These are phyloP conservation scores for Philypnodon macrostomus DNA, from an alignment of 2,797 vertebrate genomes.

Conservation along the genomic window DNA sequence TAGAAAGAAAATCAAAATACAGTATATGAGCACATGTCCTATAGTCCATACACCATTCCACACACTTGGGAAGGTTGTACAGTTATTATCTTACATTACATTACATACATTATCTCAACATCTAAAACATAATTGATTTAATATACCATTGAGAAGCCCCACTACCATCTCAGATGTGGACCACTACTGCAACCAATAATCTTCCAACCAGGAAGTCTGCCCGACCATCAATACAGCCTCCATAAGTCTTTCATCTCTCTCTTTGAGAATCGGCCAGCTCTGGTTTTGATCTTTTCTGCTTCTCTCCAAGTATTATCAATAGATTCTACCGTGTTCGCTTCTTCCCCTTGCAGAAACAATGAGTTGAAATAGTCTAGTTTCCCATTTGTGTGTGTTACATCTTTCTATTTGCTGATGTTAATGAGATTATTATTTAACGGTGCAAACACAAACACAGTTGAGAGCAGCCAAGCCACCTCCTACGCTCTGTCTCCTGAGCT, in stretches of 20 bases:
- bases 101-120: not conserved
- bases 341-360: conserved; percentile 16
- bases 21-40: too few relatives aligned
- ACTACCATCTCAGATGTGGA: conserved; percentile 28
- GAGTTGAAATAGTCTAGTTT: conserved; percentile 16
- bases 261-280: conserved; percentile 34
- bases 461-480: too few relatives aligned
- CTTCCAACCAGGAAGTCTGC: conserved; percentile 23
- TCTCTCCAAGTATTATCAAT: conserved; percentile 33
- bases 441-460: conserved; percentile 45
- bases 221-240: conserved; percentile 44
- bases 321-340: conserved; percentile 17
- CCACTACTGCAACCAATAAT: conserved; percentile 32
- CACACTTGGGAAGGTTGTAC: too few relatives aligned
- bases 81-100: too few relatives aligned
- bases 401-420: conserved; percentile 50
- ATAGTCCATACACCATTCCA: too few relatives aligned
- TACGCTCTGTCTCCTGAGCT: conserved; percentile 44
- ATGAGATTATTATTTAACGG: conserved; percentile 61
- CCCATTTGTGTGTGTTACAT: conserved; percentile 41
- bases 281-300: conserved; percentile 44
- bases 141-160: conserved; percentile 12
- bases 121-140: conserved; percentile 27
- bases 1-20: too few relatives aligned
- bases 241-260: conserved; percentile 57